A percentile compares a stretch with the other conserved stretches of the same genome.
Conservation (phyloP, 2,113 vertebrate genomes). For the Dromas ardeola region DNA sequence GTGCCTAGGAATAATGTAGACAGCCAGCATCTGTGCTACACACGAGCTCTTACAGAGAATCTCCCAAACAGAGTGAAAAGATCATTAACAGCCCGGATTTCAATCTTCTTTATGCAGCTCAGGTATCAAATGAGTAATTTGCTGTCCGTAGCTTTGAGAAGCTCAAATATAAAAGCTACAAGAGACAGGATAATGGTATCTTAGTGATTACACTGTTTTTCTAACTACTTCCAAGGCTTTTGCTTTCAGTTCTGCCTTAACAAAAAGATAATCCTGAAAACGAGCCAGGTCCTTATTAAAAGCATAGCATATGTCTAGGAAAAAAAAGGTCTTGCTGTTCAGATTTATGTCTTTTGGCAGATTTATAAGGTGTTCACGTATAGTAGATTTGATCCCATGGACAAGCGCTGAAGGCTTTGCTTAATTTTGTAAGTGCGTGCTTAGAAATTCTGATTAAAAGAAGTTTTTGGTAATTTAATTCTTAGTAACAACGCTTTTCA, state of each 20-base stretch:
- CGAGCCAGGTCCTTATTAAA: slow-evolving; percentile 73
- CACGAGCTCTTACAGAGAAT: slow-evolving; percentile 60
- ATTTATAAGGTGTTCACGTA: slow-evolving; percentile 38
- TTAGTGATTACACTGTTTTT: slow-evolving; percentile 77
- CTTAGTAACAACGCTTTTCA: not conserved
- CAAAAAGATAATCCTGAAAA: slow-evolving; percentile 76
- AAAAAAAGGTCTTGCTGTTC: slow-evolving; percentile 64
- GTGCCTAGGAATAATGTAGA: slow-evolving; percentile 52
- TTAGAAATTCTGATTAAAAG: slow-evolving; percentile 59
- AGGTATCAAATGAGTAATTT: slow-evolving; percentile 80
- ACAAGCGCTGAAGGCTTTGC: slow-evolving; percentile 47
- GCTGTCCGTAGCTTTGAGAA: slow-evolving; percentile 68
- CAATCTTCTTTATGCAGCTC: slow-evolving; percentile 75
- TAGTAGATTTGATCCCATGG: slow-evolving; percentile 59
- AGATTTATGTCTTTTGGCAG: slow-evolving; percentile 59
- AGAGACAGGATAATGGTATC: slow-evolving; percentile 75
- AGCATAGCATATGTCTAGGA: slow-evolving; percentile 57
- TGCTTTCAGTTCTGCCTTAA: slow-evolving; percentile 76
- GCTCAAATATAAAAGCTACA: slow-evolving; percentile 74
- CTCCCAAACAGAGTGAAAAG: slow-evolving; percentile 70
- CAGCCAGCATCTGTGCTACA: slow-evolving; percentile 37
- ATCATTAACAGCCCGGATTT: slow-evolving; percentile 77
- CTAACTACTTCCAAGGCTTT: slow-evolving; percentile 76
- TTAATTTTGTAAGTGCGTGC: slow-evolving; percentile 61
- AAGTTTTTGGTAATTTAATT: not conserved